Conservation (phyloP, 2,113 vertebrate species). For the Laterallus jamaicensis region DNA sequence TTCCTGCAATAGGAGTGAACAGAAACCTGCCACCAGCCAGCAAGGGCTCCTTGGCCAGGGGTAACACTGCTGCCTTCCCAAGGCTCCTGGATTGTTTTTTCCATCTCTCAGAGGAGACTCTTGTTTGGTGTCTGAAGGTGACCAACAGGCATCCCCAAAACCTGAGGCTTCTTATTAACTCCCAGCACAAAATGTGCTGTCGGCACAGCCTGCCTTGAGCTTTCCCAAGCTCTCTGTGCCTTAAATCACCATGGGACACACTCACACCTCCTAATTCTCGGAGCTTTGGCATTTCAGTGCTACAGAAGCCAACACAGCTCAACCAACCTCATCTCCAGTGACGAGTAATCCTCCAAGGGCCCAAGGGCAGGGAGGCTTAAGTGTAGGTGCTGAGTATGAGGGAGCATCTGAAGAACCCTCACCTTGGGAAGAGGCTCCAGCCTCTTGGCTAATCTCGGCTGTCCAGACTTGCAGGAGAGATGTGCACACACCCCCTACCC, state of each 20-base stretch:
- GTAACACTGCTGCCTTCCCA: background rate
- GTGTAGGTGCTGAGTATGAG: accelerated
- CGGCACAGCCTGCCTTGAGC: background rate
- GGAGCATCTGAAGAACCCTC: background rate
- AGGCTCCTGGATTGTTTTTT: background rate
- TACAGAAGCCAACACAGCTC: background rate
- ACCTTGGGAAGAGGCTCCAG: background rate
- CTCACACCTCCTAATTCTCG: accelerated
- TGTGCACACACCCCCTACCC: accelerated
- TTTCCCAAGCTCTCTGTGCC: background rate
- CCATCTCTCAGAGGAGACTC: background rate
- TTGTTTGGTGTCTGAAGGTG: background rate
- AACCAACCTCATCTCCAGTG: background rate
- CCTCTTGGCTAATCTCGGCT: background rate
- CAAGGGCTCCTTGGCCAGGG: background rate
- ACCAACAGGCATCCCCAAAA: background rate
- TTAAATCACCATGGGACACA: background rate
- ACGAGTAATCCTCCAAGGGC: background rate
- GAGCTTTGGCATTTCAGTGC: background rate
- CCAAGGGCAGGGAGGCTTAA: background rate
- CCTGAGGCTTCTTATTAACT: background rate
- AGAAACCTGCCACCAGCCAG: background rate
- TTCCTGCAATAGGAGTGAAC: background rate
- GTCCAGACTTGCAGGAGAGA: background rate
- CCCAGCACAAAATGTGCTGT: background rate